Base-by-base conservation (phyloP, 2,113 vertebrate genomes). In the Glareola pratincola region DNA sequence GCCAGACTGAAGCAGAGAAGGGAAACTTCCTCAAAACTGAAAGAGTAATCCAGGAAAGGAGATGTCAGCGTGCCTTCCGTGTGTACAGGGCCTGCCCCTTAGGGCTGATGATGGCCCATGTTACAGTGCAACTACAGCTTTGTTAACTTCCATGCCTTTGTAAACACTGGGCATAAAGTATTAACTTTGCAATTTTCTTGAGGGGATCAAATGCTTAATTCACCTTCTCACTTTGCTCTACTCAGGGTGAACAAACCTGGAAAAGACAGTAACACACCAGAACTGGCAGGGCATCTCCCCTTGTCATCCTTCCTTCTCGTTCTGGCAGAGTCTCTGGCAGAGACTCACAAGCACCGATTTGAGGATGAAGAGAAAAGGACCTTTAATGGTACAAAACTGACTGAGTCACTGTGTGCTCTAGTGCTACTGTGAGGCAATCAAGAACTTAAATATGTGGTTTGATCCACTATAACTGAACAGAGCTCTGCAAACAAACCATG, bases 401-500 rank as follows among this genome's bases (percentile, higher is more conserved):
- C 37, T 20, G 39, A 63, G 19, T 48, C 62, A 39, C 57, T 37
- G 36, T 8, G 27, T 72, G 36, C 27, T 79, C 20, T 26, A 15
- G 22, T 12, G 36, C 34, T 53, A 18, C 20, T 8, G 41, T 17
- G 18, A 54, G 34, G 56, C 47, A 62, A 0, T 12, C 43, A 63
- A 8, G 1, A 73, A 43, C 43, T 63, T 6, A 3, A 29, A 24
- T 41, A 21, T 1, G 0, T 27, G 9, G 19, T 72, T 23, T 48
- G 76, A 75, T 27, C 66, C 39, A 19, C 36, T 43, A 0, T 5
- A 79, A 79, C 27, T 26, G 67, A 93, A 56, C 24, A 50, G 50
- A 73, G 56, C 30, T 76, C 81, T 83, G 71, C 63, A 69, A 66
- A 34, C 48, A 76, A 87, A 60, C 20, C 34, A 4, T 4, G 24